Conservation (phyloP, 2,888 invertebrate genomes). For the Meandrusa payeni region DNA sequence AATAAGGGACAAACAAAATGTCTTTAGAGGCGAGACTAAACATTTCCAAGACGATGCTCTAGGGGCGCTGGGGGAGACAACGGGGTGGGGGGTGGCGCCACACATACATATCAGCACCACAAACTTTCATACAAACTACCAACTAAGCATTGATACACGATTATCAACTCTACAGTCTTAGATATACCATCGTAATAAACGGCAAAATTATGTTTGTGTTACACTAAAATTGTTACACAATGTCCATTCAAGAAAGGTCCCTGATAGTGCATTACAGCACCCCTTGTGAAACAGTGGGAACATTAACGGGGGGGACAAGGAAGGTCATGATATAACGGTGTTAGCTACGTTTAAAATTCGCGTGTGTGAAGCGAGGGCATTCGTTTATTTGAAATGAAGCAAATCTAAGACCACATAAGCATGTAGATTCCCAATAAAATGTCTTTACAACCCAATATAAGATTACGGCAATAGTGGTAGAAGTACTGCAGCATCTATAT, state of each 20-base stretch:
- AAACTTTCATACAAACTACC: slow-evolving; percentile 33
- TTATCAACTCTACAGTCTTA: slow-evolving; percentile 32
- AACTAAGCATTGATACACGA: slow-evolving; percentile 23
- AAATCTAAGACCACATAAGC: slow-evolving; percentile 40
- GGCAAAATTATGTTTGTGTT: slow-evolving; percentile 28
- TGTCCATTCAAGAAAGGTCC: slow-evolving; percentile 56
- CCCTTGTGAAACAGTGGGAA: slow-evolving; percentile 32
- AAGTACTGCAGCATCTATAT: no score
- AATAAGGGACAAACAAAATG: slow-evolving; percentile 71
- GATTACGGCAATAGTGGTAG: no score
- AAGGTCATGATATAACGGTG: slow-evolving; percentile 37
- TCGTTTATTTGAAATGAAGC: slow-evolving; percentile 50
- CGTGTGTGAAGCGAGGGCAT: slow-evolving; percentile 36
- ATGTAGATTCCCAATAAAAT: slow-evolving; percentile 28
- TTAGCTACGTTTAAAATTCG: slow-evolving; percentile 40
- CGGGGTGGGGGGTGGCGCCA: slow-evolving; percentile 34
- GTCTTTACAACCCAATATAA: no score
- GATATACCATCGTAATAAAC: slow-evolving; percentile 4
- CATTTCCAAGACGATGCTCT: slow-evolving; percentile 70
- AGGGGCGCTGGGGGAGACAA: slow-evolving; percentile 35
- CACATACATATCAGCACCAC: slow-evolving; percentile 34
- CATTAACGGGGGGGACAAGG: slow-evolving; percentile 30
- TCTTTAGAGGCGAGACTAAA: slow-evolving; percentile 67
- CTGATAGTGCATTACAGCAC: slow-evolving; percentile 47
- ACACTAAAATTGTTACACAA: slow-evolving; percentile 35